Base-by-base conservation (phyloP, 2,797 vertebrate genomes). In the Diceros bicornis region DNA sequence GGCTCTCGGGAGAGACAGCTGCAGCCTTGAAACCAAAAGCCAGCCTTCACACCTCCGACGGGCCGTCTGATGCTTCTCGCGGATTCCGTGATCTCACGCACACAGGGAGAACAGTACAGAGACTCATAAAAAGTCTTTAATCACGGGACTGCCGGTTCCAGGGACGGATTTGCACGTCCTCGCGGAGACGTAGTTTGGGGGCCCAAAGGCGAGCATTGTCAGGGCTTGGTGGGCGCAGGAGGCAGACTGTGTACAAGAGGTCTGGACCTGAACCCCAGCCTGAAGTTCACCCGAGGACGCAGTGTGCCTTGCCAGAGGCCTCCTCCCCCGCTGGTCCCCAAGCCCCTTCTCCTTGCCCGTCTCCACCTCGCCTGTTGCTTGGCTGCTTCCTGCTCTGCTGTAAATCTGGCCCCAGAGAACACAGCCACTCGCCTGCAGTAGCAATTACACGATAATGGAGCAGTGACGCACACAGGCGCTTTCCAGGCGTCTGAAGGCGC, bases 401-500 rank as follows among this genome's bases (percentile, higher is more conserved):
- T 66, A 44, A 87, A 83, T 91, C 66, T 69, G 78, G 87, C 91
- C 84, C 94, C 23, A 21, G 96, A 93, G 96, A 91, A 27, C 66
- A 5, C 32, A 16, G n/a, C 78, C 32, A 14, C 59, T 23, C 1
- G 2, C 37, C 77, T 21, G 64, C 50, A 66, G 11, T 1, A 68
- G 89, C 92, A 86, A 75, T 94, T 61, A 94, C 79, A 2, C 6
- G 0, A 41, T 61, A 68, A 91, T 44, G 69, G 88, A 21, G 27
- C n/a, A 2, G 47, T 89, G 95, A 95, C 12, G 16, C 93, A 61
- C 4, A 0, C 18, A 6, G 41, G 74, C 29, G 1, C 52, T 77
- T 74, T 93, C 96, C 2, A 55, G 61, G 91, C 62, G 0, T 94
- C 17, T 27, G 41, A 74, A 89, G 82, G 62, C 61, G 55, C 34